These are phyloP conservation scores for Etheostoma nigrum DNA, from an alignment of 2,797 vertebrate species.

Conservation along the genomic window DNA sequence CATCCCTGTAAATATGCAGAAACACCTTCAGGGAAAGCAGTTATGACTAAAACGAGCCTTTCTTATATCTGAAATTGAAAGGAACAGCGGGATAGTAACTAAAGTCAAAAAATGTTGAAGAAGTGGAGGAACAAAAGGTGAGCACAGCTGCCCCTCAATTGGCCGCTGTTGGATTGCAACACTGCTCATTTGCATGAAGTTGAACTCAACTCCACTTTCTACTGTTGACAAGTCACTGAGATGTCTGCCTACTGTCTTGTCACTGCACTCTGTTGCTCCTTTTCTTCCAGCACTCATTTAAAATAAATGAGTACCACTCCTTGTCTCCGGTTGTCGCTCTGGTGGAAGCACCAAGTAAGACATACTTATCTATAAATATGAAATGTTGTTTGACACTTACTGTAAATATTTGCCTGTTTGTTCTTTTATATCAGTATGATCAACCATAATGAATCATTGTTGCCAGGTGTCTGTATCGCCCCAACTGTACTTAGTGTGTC, in stretches of 20 bases:
- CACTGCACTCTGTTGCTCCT: not conserved
- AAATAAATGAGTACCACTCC: slow-evolving; percentile 22
- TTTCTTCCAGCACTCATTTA: slow-evolving; percentile 27
- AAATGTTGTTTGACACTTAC: slow-evolving; percentile 29
- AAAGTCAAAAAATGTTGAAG: slow-evolving; percentile 28
- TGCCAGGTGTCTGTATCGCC: not conserved
- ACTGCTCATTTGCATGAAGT: slow-evolving; percentile 40
- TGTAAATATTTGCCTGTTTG: slow-evolving; percentile 35
- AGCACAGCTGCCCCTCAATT: slow-evolving; percentile 29
- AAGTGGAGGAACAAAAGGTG: slow-evolving; percentile 33
- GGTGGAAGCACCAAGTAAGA: slow-evolving; percentile 26
- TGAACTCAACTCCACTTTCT: slow-evolving; percentile 30
- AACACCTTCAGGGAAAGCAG: slow-evolving; percentile 12
- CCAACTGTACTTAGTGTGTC: slow-evolving; percentile 1
- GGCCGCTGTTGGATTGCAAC: not conserved
- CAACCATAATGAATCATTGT: slow-evolving; percentile 25
- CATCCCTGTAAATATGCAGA: slow-evolving; percentile 29
- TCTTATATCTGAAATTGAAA: slow-evolving; percentile 29
- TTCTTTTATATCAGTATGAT: slow-evolving; percentile 17
- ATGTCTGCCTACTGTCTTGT: slow-evolving; percentile 21
- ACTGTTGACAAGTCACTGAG: slow-evolving; percentile 21
- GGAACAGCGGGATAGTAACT: slow-evolving; percentile 8
- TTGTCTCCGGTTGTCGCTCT: slow-evolving; percentile 10
- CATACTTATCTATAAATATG: slow-evolving; percentile 30
- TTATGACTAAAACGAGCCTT: slow-evolving; percentile 7